Evolutionary conservation across 2,797 vertebrate genomes (phyloP).

Genomic region (Anguilla marmorata): DNA sequence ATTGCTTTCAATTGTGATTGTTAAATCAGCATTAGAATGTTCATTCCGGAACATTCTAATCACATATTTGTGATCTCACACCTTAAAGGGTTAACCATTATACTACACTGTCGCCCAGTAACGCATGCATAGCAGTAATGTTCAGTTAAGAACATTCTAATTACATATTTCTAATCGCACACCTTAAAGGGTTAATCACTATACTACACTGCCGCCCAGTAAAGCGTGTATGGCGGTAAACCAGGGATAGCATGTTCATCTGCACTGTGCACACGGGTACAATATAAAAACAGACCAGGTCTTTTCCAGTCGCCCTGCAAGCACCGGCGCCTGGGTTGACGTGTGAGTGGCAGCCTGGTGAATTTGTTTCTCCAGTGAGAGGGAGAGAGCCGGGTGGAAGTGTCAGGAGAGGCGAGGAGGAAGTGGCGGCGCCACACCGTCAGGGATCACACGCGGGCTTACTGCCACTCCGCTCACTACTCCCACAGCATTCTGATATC

Average conservation of each 20-base stretch:
- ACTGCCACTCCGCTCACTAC: not conserved
- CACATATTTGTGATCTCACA: no score
- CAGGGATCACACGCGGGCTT: not conserved
- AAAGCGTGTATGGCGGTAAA: not conserved
- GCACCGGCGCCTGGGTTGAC: not conserved
- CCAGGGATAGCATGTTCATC: not conserved
- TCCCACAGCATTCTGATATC: not conserved
- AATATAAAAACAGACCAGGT: not conserved
- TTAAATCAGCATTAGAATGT: no score
- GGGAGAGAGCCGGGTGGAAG: not conserved
- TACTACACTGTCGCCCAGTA: no score
- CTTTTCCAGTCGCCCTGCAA: not conserved
- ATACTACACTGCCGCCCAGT: not conserved
- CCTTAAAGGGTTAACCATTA: no score
- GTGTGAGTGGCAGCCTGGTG: constrained; percentile 10
- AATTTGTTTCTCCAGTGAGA: not conserved
- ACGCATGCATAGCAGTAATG: no score
- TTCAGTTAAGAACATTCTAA: no score
- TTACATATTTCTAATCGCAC: no score
- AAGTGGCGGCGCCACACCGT: not conserved
- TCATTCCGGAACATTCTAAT: no score
- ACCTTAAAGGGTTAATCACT: not conserved
- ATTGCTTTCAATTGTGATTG: no score
- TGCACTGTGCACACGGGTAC: not conserved
- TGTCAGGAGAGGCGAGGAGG: not conserved